Evolutionary conservation across 35 echinoderm and acorn worm species (phyloP).

Genomic region (Eucidaris tribuloides): DNA sequence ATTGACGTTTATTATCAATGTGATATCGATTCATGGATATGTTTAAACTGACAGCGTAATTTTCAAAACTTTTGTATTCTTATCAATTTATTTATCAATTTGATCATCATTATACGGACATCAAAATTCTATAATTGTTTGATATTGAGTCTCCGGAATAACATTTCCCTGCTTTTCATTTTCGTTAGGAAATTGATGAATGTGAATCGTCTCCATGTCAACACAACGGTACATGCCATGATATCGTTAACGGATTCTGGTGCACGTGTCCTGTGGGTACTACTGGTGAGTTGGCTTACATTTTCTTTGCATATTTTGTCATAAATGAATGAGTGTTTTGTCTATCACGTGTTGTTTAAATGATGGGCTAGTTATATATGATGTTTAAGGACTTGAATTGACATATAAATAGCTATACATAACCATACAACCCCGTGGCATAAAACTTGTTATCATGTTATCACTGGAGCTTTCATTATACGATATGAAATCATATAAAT

Average conservation of each 20-base stretch:
- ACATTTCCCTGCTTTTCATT: not conserved
- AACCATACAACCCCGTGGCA: not conserved
- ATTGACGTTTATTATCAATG: not conserved
- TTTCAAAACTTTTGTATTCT: not conserved
- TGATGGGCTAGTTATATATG: not conserved
- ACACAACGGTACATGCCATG: slow-evolving; percentile 72
- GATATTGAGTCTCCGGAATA: not conserved
- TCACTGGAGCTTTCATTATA: not conserved
- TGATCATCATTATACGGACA: not conserved
- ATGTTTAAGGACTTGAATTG: not conserved
- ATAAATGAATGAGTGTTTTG: too few species aligned
- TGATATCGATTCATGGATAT: not conserved
- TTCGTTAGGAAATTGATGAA: slow-evolving; percentile 59
- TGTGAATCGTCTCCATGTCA: slow-evolving; percentile 71
- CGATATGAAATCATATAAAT: not conserved
- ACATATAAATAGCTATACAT: not conserved
- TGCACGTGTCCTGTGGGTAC: slow-evolving; percentile 60
- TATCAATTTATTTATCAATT: not conserved
- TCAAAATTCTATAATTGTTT: not conserved
- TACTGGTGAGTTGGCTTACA: not conserved
- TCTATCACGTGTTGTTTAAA: not conserved
- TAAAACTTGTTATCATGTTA: not conserved
- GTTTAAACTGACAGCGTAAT: not conserved
- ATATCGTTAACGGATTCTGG: slow-evolving; percentile 43
- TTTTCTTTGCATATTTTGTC: too few species aligned